Conservation (phyloP, 2,888 invertebrate species). For the Polia nebulosa region DNA sequence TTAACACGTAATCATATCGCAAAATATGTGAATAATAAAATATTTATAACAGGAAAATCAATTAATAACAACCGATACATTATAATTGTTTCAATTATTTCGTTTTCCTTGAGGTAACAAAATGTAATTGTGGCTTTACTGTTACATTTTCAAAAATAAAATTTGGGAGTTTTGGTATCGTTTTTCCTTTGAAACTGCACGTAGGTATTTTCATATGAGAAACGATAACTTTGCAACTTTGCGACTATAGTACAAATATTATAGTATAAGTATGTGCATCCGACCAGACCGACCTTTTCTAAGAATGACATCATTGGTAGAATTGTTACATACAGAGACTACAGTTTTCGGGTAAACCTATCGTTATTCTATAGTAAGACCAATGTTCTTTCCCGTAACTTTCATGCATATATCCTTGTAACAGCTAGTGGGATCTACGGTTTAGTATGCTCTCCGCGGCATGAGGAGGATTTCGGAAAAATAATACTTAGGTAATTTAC, state of each 20-base stretch:
- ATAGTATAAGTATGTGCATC: no score
- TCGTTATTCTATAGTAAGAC: neutral
- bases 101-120: conserved; percentile 12
- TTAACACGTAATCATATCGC: neutral
- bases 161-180: no score
- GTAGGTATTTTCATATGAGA: neutral
- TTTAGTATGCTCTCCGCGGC: neutral
- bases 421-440: neutral
- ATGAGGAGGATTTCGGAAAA: neutral
- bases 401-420: neutral
- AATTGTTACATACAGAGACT: neutral
- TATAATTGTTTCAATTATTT: conserved; percentile 2
- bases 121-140: conserved; percentile 1
- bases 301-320: no score
- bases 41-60: conserved; percentile 32
- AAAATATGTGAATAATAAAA: neutral
- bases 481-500: no score
- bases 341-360: neutral
- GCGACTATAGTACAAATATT: no score
- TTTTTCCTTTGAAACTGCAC: no score
- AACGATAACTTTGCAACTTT: no score
- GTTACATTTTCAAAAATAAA: conserved; percentile 11
- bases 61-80: neutral
- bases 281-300: no score
- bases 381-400: neutral